phyloP scores from a whole-genome alignment of 64 coral and sea anemone genomes.

The Pocillopora verrucosa region DNA sequence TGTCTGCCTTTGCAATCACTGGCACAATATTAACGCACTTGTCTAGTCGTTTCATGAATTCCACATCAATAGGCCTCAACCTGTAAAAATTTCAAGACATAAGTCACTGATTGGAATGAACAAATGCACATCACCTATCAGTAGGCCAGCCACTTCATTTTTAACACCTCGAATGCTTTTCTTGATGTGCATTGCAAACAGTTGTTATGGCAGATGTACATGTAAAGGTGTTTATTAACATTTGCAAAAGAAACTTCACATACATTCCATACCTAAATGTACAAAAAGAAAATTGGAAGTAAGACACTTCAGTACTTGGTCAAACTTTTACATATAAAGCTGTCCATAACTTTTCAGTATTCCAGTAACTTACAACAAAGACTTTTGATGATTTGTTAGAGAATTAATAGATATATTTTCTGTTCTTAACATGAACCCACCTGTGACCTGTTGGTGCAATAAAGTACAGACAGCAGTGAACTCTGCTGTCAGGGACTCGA shows the following conservation, averaged over 20 bases:
- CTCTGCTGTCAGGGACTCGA: conserved; percentile 91
- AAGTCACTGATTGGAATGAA: not conserved
- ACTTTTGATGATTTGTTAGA: no score
- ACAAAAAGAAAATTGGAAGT: no score
- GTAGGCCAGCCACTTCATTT: not conserved
- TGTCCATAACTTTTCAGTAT: no score
- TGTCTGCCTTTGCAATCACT: conserved; percentile 96
- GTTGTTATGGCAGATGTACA: not conserved
- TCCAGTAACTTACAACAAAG: no score
- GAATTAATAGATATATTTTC: no score
- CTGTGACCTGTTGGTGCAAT: conserved; percentile 98
- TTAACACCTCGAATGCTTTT: no score
- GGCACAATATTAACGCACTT: conserved; percentile 99
- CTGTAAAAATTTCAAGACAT: conserved; percentile 25
- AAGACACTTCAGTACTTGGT: no score
- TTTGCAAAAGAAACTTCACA: no score
- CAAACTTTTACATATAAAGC: no score
- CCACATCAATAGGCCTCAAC: conserved; percentile 91
- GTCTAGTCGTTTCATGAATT: conserved; percentile 98
- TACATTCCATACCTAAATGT: no score
- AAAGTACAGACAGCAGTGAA: conserved; percentile 98
- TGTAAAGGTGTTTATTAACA: no score
- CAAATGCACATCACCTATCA: not conserved
- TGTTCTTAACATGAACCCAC: not conserved
- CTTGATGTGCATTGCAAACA: no score